phyloP scores from a whole-genome alignment of 2,797 vertebrate species.

The Syngnathus acus region DNA sequence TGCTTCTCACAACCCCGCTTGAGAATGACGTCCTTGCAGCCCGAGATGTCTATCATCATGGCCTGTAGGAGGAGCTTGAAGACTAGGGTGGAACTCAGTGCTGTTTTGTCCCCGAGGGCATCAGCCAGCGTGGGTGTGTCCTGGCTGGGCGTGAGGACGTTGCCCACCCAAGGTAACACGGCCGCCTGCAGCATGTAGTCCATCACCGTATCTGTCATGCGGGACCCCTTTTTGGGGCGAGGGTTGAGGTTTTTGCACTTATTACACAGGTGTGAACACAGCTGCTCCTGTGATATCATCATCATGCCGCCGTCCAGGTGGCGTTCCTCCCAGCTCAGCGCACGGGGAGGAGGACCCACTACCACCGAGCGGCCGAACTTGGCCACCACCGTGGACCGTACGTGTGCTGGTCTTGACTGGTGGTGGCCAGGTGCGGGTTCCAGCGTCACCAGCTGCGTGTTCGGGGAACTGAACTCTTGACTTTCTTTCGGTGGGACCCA shows the following conservation, averaged over 20 bases:
- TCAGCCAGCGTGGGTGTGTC: conserved; percentile 37
- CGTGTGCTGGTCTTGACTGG: accelerated
- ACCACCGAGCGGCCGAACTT: conserved; percentile 25
- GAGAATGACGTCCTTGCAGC: conserved; percentile 76
- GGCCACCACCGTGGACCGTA: conserved; percentile 48
- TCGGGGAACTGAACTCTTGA: neutral
- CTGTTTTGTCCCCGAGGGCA: conserved; percentile 32
- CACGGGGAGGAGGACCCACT: conserved; percentile 20
- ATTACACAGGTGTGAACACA: conserved; percentile 44
- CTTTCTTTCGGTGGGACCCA: conserved; percentile 69
- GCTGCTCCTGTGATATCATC: conserved; percentile 49
- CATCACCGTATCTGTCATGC: neutral
- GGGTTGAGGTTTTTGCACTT: neutral
- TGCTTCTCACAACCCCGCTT: conserved; percentile 35
- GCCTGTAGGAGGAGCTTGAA: conserved; percentile 79
- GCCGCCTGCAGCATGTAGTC: conserved; percentile 67
- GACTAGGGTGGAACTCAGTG: conserved; percentile 64
- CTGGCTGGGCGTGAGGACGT: conserved; percentile 51
- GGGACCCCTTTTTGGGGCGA: neutral
- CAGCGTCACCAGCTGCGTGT: conserved; percentile 21
- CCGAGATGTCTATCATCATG: conserved; percentile 72
- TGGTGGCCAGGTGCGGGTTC: neutral
- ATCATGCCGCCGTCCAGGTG: conserved; percentile 38
- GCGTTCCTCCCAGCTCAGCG: conserved; percentile 8
- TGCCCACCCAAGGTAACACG: conserved; percentile 79